Evolutionary conservation across 2,888 invertebrate genomes (phyloP), one percentile per base, ranked within the genome.

Genomic region (Polydrusus pterygomalis): DNA sequence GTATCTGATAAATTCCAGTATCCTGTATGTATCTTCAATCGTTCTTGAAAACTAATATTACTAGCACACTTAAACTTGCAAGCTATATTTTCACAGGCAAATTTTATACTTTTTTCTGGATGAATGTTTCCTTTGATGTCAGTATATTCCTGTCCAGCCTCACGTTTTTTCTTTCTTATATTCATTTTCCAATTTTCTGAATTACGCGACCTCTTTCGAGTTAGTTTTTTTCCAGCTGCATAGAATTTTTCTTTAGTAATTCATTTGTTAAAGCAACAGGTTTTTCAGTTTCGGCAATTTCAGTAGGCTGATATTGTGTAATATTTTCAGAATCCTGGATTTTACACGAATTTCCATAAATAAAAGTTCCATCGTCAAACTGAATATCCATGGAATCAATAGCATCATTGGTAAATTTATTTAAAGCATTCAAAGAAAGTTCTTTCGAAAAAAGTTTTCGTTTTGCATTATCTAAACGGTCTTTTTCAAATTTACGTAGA

Each of bases 101-200:
- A 20, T 17, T 51, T 51, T 51, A 51, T 17, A 17, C 5, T 11
- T 51, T n/a, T 17, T 17, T 51, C 10, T 13, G 56, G 2, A 56
- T 56, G 56, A 56, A 56, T 13, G 5, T 25, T 56, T 9, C 56
- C 30, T 13, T 56, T 56, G n/a, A 25, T 25, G 13, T 56, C 56
- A 6, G n/a, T 30, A 25, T 62, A 62, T 43, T 62, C 40, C 15
- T 62, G 17, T 13, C 62, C 43, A 5, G 62, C 38, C 18, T 62
- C 62, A 15, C 62, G 6, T 18, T 62, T 62, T 15, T 43, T 62
- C 18, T 62, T 62, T n/a, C 62, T 62, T 2, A 62, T 17, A 34
- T 62, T 62, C 15, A 62, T 34, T 17, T 34, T 38, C 62, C 62
- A 62, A 3, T 62, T 62, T n/a, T 62, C 43, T 25, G 40, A 40